Conservation (phyloP, 2,888 invertebrate genomes). For the Drosophila ezoana region DNA sequence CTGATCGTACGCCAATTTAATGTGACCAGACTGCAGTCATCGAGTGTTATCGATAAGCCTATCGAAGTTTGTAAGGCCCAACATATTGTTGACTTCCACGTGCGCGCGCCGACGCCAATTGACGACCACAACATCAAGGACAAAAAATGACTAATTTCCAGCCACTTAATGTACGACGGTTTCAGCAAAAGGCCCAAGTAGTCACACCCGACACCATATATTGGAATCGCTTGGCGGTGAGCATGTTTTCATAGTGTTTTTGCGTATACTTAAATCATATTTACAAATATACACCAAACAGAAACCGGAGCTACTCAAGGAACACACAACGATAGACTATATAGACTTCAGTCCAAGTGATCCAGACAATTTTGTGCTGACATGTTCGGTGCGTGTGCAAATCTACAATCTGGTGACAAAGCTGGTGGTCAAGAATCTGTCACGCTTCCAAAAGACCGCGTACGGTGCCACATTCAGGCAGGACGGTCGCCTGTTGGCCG, state of each 20-base stretch:
- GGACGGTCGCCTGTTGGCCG: constrained; percentile 93
- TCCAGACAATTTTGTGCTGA: constrained; percentile 96
- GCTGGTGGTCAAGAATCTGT: constrained; percentile 92
- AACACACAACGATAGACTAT: constrained; percentile 96
- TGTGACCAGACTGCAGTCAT: not conserved
- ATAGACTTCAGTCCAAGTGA: constrained; percentile 95
- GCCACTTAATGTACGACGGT: constrained; percentile 79
- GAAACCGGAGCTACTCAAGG: constrained; percentile 95
- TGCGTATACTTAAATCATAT: not conserved
- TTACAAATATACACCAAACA: constrained; percentile 78
- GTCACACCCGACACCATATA: constrained; percentile 92
- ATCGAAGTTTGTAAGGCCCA: constrained; percentile 1
- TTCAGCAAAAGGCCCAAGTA: constrained; percentile 85
- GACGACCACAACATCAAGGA: not conserved
- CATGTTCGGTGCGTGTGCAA: constrained; percentile 95
- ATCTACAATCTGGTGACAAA: constrained; percentile 95
- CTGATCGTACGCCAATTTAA: not conserved
- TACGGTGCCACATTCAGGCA: constrained; percentile 93
- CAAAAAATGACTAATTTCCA: constrained; percentile 73
- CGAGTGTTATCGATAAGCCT: constrained; percentile 16
- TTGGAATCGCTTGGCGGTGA: constrained; percentile 95
- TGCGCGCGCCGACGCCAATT: constrained; percentile 29
- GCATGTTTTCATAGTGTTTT: constrained; percentile 46
- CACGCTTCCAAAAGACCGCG: constrained; percentile 92
- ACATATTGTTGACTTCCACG: constrained; percentile 35